phyloP scores from a whole-genome alignment of 2,113 vertebrate genomes.

The Halcyon malimbica region DNA sequence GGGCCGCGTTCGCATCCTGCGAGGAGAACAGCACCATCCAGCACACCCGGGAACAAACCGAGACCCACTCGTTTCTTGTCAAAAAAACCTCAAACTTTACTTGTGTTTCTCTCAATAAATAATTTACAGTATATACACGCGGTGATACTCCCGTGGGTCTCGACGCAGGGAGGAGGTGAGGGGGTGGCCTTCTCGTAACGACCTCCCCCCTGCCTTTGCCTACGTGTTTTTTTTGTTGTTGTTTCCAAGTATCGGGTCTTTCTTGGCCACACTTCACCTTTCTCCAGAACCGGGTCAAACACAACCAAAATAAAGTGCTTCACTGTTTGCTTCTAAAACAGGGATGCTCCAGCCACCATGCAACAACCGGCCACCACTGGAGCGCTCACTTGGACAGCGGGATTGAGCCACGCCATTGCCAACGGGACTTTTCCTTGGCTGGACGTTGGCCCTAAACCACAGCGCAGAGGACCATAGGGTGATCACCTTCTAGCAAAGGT shows the following conservation, averaged over 20 bases:
- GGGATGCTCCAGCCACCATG: constrained; percentile 3
- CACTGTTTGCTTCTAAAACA: constrained; percentile 73
- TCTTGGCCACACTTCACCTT: constrained; percentile 71
- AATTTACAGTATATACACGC: constrained; percentile 96
- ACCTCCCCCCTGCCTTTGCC: background rate
- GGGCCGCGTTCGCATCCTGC: rapidly evolving
- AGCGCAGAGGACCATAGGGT: rapidly evolving
- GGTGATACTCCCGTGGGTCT: constrained; percentile 77
- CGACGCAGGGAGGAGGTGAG: constrained; percentile 61
- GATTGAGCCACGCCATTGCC: rapidly evolving
- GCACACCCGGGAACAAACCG: background rate
- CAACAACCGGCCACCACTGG: background rate
- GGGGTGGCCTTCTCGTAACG: background rate
- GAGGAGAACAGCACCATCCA: background rate
- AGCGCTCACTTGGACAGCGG: background rate
- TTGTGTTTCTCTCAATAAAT: constrained; percentile 93
- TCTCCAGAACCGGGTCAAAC: constrained; percentile 73
- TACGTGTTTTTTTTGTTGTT: background rate
- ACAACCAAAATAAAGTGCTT: constrained; percentile 86
- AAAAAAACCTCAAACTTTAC: constrained; percentile 80
- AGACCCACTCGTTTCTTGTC: constrained; percentile 6
- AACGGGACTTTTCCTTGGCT: background rate
- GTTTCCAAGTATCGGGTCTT: constrained; percentile 53
- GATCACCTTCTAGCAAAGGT: background rate
- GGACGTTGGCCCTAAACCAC: background rate